Conservation (phyloP, 2,797 vertebrate species). For the Helostoma temminkii region DNA sequence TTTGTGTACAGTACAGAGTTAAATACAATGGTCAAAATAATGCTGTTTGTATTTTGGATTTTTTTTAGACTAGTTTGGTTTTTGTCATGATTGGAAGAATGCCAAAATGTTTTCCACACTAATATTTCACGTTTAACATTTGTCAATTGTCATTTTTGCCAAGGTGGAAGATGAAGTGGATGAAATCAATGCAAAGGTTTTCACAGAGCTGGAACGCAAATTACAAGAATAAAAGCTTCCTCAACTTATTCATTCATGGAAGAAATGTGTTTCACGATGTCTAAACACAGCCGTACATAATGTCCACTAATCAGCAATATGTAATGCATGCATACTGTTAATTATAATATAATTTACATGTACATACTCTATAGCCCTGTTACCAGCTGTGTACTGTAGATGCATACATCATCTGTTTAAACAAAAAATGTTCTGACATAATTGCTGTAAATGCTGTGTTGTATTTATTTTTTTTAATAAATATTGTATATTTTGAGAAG, state of each 20-base stretch:
- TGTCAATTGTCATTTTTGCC: conserved; percentile 16
- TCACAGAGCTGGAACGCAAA: conserved; percentile 84
- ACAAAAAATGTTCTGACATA: conserved; percentile 9
- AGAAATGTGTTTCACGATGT: conserved; percentile 16
- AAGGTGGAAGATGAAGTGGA: conserved; percentile 88
- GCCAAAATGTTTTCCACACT: not conserved
- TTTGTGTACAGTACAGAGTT: not conserved
- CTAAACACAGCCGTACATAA: conserved; percentile 6
- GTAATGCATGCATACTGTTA: conserved; percentile 41
- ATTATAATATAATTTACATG: conserved; percentile 22
- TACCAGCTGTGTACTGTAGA: conserved; percentile 18
- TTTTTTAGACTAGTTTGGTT: too few species aligned
- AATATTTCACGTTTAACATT: conserved; percentile 7
- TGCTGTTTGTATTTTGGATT: not conserved
- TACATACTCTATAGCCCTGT: conserved; percentile 30
- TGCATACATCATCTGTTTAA: conserved; percentile 18
- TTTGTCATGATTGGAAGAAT: not conserved
- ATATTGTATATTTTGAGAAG: conserved; percentile 69
- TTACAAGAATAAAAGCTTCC: conserved; percentile 73
- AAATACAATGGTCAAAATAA: not conserved
- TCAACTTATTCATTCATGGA: not conserved
- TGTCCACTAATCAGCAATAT: too few species aligned
- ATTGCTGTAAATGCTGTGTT: conserved; percentile 46
- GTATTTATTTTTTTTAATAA: conserved; percentile 68
- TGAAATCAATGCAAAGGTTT: conserved; percentile 84